A percentile compares a stretch with the other conserved stretches of the same genome.
Conservation (phyloP, 2,797 vertebrate genomes). For the Stomatorhinus walkeri region DNA sequence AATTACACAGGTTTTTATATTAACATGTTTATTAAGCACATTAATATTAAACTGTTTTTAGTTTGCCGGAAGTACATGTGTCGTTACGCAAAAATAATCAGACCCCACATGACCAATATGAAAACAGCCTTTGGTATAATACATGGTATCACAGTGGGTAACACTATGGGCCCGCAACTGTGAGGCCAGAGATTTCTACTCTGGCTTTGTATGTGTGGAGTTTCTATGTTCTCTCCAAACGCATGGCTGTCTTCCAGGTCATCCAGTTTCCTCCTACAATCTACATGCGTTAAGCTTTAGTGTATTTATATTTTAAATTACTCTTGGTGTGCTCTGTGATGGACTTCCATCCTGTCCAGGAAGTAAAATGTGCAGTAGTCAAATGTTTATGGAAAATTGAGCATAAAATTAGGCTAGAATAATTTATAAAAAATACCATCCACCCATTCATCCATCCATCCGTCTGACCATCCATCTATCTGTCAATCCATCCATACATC, state of each 20-base stretch:
- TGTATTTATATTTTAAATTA: neutral
- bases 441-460: neutral
- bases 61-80: neutral
- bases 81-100: neutral
- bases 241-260: neutral
- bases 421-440: neutral
- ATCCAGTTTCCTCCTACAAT: neutral
- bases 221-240: neutral
- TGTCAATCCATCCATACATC: neutral
- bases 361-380: neutral
- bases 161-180: neutral
- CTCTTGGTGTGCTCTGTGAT: neutral
- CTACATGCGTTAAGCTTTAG: neutral
- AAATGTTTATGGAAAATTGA: neutral
- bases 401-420: neutral
- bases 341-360: neutral
- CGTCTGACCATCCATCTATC: neutral
- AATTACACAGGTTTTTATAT: neutral
- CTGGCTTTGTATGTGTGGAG: neutral
- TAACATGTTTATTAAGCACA: neutral
- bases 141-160: neutral
- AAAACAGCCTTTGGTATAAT: neutral
- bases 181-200: neutral
- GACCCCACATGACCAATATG: neutral
- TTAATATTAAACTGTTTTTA: neutral